phyloP scores from a whole-genome alignment of 2,113 vertebrate species.

The Polypterus bichir region DNA sequence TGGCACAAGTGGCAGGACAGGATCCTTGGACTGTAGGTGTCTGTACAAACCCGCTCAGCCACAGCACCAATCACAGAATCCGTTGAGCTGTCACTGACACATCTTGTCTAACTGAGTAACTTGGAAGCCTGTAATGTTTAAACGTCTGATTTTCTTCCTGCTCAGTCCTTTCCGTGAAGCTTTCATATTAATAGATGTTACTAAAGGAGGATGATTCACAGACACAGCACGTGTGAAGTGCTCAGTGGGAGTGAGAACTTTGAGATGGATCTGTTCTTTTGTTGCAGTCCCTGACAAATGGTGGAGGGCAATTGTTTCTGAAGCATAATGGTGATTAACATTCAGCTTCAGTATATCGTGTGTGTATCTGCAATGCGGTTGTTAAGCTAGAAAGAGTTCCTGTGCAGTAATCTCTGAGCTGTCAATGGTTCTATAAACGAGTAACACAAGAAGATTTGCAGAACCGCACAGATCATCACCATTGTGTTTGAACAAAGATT shows the following conservation, averaged over 20 bases:
- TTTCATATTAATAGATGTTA: too few relatives aligned
- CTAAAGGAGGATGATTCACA: too few relatives aligned
- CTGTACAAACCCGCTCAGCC: too few relatives aligned
- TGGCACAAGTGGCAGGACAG: too few relatives aligned
- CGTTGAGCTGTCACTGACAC: too few relatives aligned
- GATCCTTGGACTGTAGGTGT: too few relatives aligned
- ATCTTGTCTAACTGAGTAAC: too few relatives aligned
- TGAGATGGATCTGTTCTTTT: constrained; percentile 24
- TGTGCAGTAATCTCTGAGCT: constrained; percentile 23
- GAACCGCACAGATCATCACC: constrained; percentile 11
- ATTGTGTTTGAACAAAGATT: constrained; percentile 18
- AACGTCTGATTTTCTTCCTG: too few relatives aligned
- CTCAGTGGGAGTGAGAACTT: background rate
- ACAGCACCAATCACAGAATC: too few relatives aligned
- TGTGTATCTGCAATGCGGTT: constrained; percentile 28
- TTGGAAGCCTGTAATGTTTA: too few relatives aligned
- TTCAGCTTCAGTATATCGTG: constrained; percentile 28
- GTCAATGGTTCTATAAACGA: constrained; percentile 13
- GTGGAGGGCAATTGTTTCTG: constrained; percentile 28
- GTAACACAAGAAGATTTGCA: constrained; percentile 10
- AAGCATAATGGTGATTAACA: constrained; percentile 27
- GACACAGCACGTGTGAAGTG: too few relatives aligned
- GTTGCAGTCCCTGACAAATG: constrained; percentile 20
- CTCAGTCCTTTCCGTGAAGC: too few relatives aligned
- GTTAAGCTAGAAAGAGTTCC: constrained; percentile 27